Conservation (phyloP, 2,113 vertebrate species). For the Phylloscopus trochilus region DNA sequence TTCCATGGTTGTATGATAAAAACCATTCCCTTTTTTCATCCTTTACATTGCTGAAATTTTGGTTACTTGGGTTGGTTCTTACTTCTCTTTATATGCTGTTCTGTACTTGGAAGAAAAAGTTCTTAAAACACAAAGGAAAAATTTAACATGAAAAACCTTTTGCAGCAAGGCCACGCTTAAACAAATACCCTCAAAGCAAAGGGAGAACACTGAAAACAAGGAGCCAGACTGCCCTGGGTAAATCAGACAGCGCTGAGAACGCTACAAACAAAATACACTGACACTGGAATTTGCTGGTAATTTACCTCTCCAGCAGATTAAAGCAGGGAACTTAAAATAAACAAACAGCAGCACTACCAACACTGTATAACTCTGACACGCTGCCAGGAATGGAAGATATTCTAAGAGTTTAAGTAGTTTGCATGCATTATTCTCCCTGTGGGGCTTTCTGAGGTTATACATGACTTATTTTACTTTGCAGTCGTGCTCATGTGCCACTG, state of each 20-base stretch:
- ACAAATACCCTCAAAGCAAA: neutral
- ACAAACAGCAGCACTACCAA: neutral
- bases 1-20: neutral
- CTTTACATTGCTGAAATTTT: neutral
- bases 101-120: neutral
- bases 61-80: neutral
- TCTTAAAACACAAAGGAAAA: neutral
- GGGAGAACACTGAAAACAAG: neutral
- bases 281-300: slow-evolving; percentile 28
- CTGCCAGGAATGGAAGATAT: neutral
- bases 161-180: neutral
- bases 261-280: slow-evolving; percentile 3
- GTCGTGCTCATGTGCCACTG: neutral
- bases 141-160: neutral
- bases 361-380: neutral
- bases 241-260: neutral
- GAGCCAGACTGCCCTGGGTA: neutral
- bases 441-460: neutral
- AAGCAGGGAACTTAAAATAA: slow-evolving; percentile 31
- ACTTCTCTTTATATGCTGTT: neutral
- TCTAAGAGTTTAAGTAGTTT: neutral
- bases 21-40: neutral
- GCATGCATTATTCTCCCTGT: neutral
- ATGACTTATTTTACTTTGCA: neutral
- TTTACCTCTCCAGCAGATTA: slow-evolving; percentile 9